Base-by-base conservation (phyloP, 1,140 invertebrate genomes). In the Marisa cornuarietis region DNA sequence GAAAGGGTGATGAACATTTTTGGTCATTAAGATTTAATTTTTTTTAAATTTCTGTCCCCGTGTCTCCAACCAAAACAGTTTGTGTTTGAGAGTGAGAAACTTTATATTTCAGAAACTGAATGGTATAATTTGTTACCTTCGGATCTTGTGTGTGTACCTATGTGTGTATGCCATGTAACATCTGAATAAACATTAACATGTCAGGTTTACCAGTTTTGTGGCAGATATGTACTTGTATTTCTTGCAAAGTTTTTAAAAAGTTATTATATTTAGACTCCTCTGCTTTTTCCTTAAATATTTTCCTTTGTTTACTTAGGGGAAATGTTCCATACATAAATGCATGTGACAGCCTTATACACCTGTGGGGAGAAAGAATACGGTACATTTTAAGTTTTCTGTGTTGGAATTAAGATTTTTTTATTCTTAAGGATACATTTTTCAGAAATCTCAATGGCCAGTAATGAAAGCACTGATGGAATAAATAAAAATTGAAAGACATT, bases 1-100 rank as follows among this genome's bases (percentile, higher is more conserved):
- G 71, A 61, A 71, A 20, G 81, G 83, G 84, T 86, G 74, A 42
- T 76, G 79, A 49, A 52, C 63, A 58, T 20, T 77, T 42, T 51
- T 42, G 16, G 42, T 42, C 24, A 62, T 52, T n/a, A 20, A 54
- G 31, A 49, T 22, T n/a, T 20, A 31, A 42, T n/a, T 18, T n/a
- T 49, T n/a, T 42, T n/a, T 6, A 10, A 22, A 6, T 49, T 20
- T 24, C 6, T 8, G 18, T 31, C 42, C 16, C 26, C 8, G 5
- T 24, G 0, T 24, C 18, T n/a, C n/a, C n/a, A n/a, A n/a, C n/a
- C n/a, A n/a, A n/a, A n/a, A n/a, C n/a, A n/a, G n/a, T n/a, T n/a
- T n/a, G n/a, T n/a, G 20, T 31, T 5, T 26, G n/a, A 5, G n/a
- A 54, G 8, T 51, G 22, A 72, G 22, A 16, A 11, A 42, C 20